These are phyloP conservation scores for Heteromurus nitidus DNA, from an alignment of 2,888 invertebrate genomes.

Conservation along the genomic window DNA sequence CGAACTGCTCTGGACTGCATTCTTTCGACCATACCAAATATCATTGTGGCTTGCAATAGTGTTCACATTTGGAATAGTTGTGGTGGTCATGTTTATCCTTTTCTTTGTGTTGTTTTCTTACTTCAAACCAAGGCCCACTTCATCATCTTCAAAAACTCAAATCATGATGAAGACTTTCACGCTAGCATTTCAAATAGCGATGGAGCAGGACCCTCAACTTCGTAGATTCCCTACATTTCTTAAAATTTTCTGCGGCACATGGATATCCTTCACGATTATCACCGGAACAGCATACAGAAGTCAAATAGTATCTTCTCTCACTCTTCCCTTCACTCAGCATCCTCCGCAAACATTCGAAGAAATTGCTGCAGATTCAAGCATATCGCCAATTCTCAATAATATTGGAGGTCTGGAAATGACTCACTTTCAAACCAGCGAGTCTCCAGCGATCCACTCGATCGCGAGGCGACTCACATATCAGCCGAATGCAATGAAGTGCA, in stretches of 20 bases:
- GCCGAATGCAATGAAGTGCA: not conserved
- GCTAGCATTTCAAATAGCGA: not conserved
- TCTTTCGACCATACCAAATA: not conserved
- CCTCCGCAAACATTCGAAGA: not conserved
- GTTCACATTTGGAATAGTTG: not conserved
- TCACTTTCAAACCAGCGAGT: not conserved
- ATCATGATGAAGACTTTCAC: not conserved
- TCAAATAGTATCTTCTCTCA: conserved; percentile 3
- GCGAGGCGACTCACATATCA: not conserved
- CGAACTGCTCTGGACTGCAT: not conserved
- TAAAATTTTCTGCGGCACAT: not conserved
- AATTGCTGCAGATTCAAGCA: not conserved
- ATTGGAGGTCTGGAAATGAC: not conserved
- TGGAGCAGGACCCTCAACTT: not conserved
- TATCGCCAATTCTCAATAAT: not conserved
- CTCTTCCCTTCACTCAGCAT: not conserved
- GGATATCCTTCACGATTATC: conserved; percentile 3
- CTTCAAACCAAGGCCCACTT: too few relatives aligned
- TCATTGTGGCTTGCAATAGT: not conserved
- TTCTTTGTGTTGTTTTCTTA: not conserved
- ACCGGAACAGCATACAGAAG: conserved; percentile 5
- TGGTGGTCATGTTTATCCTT: not conserved
- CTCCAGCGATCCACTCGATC: not conserved
- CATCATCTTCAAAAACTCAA: not conserved
- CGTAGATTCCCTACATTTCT: not conserved